Conservation (phyloP, 1,140 invertebrate species). For the Bursaphelenchus mucronatus region DNA sequence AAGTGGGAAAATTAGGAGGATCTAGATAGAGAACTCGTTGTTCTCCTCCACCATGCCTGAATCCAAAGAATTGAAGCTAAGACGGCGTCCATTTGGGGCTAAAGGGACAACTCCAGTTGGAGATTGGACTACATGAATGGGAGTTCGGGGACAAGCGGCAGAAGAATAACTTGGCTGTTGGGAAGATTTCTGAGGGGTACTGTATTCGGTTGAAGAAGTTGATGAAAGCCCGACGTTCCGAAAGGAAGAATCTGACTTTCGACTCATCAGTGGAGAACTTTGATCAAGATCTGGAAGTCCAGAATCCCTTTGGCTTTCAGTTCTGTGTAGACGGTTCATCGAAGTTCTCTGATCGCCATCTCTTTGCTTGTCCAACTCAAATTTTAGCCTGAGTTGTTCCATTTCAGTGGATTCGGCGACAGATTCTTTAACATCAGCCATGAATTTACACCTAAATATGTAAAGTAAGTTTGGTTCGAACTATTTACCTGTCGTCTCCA, state of each 20-base stretch:
- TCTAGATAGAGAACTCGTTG: constrained; percentile 19
- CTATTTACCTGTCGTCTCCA: constrained; percentile 48
- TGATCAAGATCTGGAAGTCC: background rate
- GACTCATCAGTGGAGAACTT: background rate
- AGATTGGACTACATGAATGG: background rate
- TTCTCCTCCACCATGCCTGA: constrained; percentile 41
- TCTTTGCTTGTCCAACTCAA: constrained; percentile 54
- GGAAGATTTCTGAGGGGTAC: too few species aligned
- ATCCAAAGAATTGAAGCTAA: constrained; percentile 47
- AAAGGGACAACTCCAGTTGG: constrained; percentile 7
- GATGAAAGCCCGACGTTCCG: background rate
- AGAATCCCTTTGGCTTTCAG: background rate
- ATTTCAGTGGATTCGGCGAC: constrained; percentile 55
- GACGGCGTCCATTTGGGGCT: constrained; percentile 22
- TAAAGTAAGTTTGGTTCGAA: background rate
- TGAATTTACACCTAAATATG: constrained; percentile 45
- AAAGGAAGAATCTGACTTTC: background rate
- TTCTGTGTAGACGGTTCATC: background rate
- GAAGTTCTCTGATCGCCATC: background rate
- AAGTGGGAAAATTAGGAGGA: background rate
- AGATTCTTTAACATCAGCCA: constrained; percentile 54
- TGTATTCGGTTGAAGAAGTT: background rate
- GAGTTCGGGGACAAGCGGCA: background rate
- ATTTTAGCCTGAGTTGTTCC: constrained; percentile 52
- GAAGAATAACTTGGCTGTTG: background rate